These are phyloP conservation scores for Polymixis lichenea DNA, from an alignment of 2,888 invertebrate genomes.

Conservation along the genomic window DNA sequence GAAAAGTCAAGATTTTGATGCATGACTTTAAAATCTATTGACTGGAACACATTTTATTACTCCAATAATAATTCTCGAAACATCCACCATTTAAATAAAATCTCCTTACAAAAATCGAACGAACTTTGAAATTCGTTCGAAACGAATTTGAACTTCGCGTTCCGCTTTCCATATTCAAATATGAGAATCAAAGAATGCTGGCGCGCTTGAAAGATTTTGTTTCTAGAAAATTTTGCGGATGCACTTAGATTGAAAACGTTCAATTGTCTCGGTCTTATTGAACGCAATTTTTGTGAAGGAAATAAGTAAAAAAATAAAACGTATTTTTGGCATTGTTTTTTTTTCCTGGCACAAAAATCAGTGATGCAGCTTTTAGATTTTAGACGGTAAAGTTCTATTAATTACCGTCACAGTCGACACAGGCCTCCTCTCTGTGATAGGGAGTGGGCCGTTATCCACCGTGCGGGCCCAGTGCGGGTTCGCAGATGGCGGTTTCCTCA, in stretches of 20 bases:
- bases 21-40: neutral
- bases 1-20: neutral
- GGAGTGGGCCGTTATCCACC: no score
- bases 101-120: conserved; percentile 28
- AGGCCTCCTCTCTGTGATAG: no score
- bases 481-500: no score
- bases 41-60: neutral
- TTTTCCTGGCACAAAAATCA: neutral
- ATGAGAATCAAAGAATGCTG: conserved; percentile 57
- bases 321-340: neutral
- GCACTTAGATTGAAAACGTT: conserved; percentile 49
- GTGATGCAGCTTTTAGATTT: neutral
- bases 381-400: no score
- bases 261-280: conserved; percentile 16
- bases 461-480: no score
- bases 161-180: conserved; percentile 64
- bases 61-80: neutral
- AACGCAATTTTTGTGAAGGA: conserved; percentile 1
- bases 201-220: conserved; percentile 53
- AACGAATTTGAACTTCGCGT: conserved; percentile 50
- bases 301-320: neutral
- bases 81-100: neutral
- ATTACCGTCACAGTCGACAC: neutral
- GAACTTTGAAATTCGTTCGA: conserved; percentile 36
- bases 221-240: conserved; percentile 43